A percentile compares a stretch with the other conserved stretches of the same genome.
phyloP scores from a whole-genome alignment of 2,888 invertebrate species.

The Brachynemurus nebulosus region DNA sequence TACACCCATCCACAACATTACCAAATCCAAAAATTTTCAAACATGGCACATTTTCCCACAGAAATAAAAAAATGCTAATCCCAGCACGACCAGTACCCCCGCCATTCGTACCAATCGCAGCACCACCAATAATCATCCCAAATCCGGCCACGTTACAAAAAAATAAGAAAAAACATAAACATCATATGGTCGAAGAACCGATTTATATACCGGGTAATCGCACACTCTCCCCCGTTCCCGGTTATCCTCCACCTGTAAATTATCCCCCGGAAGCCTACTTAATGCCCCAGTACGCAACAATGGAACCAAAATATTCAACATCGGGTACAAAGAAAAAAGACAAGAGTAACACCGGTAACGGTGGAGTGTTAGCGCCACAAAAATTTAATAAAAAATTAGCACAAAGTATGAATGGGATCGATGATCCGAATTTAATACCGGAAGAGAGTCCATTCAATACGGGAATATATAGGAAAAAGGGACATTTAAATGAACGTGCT shows the following conservation, averaged over 20 bases:
- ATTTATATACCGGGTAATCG: constrained; percentile 42
- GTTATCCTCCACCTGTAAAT: constrained; percentile 40
- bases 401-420: constrained; percentile 52
- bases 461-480: constrained; percentile 82
- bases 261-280: constrained; percentile 43
- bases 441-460: constrained; percentile 52
- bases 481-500: constrained; percentile 82
- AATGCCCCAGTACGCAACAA: constrained; percentile 42
- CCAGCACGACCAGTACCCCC: constrained; percentile 38
- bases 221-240: constrained; percentile 41
- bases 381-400: constrained; percentile 46
- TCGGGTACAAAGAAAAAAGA: constrained; percentile 41
- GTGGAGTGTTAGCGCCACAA: constrained; percentile 14
- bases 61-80: constrained; percentile 39
- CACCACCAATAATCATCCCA: constrained; percentile 31
- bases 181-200: constrained; percentile 40
- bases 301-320: constrained; percentile 26
- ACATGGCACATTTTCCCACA: constrained; percentile 38
- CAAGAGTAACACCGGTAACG: constrained; percentile 33
- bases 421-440: constrained; percentile 31
- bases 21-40: constrained; percentile 34
- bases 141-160: constrained; percentile 39
- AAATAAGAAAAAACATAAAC: constrained; percentile 35
- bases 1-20: constrained; percentile 28
- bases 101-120: constrained; percentile 29